Evolutionary conservation across 2,888 invertebrate species (phyloP), one percentile per base, ranked within the genome.

Genomic region (Dasysyrphus albostriatus): DNA sequence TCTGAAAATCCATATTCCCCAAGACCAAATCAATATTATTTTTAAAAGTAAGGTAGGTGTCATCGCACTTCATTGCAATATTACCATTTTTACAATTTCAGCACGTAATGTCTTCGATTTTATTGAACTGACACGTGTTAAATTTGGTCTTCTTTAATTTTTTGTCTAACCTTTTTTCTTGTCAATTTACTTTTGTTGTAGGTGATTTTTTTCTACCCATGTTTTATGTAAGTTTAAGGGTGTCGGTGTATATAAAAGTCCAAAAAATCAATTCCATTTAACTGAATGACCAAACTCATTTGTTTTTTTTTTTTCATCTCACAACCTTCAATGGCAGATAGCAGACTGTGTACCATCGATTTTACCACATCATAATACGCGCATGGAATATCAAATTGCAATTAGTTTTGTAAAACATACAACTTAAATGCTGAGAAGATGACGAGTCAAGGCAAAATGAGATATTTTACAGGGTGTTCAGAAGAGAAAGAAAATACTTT

Each of bases 331-430:
- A 39, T 54, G 44, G 65, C 59, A 44, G 49, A 44, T 29, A 10
- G 61, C 44, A 63, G 44, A 65, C 65, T 54, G 37, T 69, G 51
- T 39, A 56, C 78, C 73, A 77, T 79, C 69, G 70, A 63, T 75
- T 79, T 84, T 39, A 63, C 63, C 75, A 80, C 79, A 70, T 75
- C 70, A 84, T 80, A 80, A 84, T 75, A 80, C 80, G 83, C 75
- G 70, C 56, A 42, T 49, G 58, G 83, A 84, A 84, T 84, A 80
- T 80, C 58, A 84, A 84, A 63, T 75, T 65, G 58, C 75, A 83
- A 83, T 83, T 83, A 83, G 79, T 83, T 83, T 74, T 44, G 16
- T 34, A 73, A 61, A 65, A 70, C 70, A 56, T 12, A 72, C 56
- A 44, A 70, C 75, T 39, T 12, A 39, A 54, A 58, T 44, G 37